Conservation (phyloP, 2,113 vertebrate genomes). For the Aphelocoma coerulescens region DNA sequence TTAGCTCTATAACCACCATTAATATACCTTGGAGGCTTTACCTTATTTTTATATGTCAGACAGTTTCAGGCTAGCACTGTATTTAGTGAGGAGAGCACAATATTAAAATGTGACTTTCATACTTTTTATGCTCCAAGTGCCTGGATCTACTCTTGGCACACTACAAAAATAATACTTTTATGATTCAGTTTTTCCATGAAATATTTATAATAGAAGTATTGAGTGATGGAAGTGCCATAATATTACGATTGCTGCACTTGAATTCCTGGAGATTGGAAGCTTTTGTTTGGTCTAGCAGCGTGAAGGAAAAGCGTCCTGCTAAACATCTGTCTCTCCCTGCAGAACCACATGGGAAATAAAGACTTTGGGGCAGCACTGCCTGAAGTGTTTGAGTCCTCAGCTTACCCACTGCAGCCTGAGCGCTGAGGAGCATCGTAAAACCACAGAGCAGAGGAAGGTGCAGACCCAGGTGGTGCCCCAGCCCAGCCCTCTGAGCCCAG, state of each 20-base stretch:
- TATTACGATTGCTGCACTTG: conserved; percentile 33
- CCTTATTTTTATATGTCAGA: conserved; percentile 49
- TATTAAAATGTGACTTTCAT: conserved; percentile 64
- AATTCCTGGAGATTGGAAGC: conserved; percentile 36
- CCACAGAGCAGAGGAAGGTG: background rate
- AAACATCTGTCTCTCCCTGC: conserved; percentile 31
- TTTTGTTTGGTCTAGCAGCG: conserved; percentile 41
- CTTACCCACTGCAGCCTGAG: background rate
- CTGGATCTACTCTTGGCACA: conserved; percentile 57
- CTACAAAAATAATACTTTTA: conserved; percentile 59
- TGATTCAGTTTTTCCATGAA: conserved; percentile 55
- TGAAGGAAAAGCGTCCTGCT: conserved; percentile 24
- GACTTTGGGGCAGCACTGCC: conserved; percentile 9
- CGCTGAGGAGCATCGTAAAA: background rate
- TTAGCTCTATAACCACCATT: conserved; percentile 37
- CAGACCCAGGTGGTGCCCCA: background rate
- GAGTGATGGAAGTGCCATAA: conserved; percentile 49
- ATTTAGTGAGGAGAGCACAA: conserved; percentile 28
- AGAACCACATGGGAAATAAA: conserved; percentile 50
- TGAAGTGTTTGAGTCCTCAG: background rate
- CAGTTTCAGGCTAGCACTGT: conserved; percentile 22
- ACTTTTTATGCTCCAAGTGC: conserved; percentile 48
- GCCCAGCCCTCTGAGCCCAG: background rate
- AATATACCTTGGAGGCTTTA: conserved; percentile 20
- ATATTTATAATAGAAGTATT: conserved; percentile 53